Base-by-base conservation (phyloP, 2,113 vertebrate species). In the Nanorana parkeri region DNA sequence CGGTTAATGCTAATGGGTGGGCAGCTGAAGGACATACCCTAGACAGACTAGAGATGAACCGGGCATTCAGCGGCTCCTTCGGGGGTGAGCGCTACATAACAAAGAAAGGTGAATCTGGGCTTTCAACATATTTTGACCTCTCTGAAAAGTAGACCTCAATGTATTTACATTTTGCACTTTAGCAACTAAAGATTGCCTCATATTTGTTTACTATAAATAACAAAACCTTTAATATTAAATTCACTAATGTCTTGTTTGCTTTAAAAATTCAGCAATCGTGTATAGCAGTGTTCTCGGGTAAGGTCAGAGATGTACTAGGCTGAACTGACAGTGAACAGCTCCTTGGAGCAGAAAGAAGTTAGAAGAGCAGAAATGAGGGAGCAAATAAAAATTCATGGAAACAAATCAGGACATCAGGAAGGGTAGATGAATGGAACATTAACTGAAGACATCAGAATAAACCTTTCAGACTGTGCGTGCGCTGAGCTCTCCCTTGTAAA, bases 201-300 rank as follows among this genome's bases (percentile, higher is more conserved):
- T 73, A 85, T 66, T 54, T 81, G 78, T 63, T 64, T 54, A 61
- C 56, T 36, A 17, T 26, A 81, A 81, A 65, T 17, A 73, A 56
- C 20, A 73, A 17, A 47, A 65, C 24, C 80, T 84, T 88, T 86
- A 84, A 85, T 0, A 0, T 68, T 61, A 66, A 87, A 71, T 41
- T 74, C 0, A 0, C 54, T 79, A 51, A 78, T 68, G 87, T 72
- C 72, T 69, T 67, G 64, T 87, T 86, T 89, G 60, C 81, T 90
- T 82, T 86, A 83, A 86, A 92, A 87, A 90, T 91, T 87, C 86
- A 92, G 69, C 88, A 87, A 91, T 90, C 88, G 88, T 89, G 85
- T 47, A 73, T 87, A 88, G 84, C 58, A 83, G 64, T 80, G 56
- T 5, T 1, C 77, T 85, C 86, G 2, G 1, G 80, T 88, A 91